phyloP scores from a whole-genome alignment of 2,888 invertebrate species.

The Diogma glabrata region DNA sequence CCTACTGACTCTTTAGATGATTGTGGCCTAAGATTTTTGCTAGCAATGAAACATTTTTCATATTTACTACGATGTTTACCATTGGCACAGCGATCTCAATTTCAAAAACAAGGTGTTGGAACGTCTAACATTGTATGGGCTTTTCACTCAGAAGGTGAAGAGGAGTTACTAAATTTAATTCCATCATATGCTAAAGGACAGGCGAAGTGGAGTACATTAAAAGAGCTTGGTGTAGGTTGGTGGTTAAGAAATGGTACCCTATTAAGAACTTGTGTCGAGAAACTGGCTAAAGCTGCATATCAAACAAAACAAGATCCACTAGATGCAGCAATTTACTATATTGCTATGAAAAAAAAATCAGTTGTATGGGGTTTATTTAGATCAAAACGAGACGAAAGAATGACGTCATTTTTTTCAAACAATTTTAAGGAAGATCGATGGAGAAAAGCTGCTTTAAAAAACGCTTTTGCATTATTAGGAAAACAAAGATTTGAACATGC shows the following conservation, averaged over 20 bases:
- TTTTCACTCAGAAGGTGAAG: constrained; percentile 96
- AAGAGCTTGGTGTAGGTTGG: constrained; percentile 89
- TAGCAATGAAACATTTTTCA: constrained; percentile 96
- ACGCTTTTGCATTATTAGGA: constrained; percentile 91
- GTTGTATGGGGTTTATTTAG: constrained; percentile 91
- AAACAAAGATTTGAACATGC: constrained; percentile 96
- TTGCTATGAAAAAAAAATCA: constrained; percentile 97
- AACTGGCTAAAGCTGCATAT: constrained; percentile 88
- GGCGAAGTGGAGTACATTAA: constrained; percentile 79
- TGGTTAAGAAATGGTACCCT: constrained; percentile 83
- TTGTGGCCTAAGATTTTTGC: constrained; percentile 88
- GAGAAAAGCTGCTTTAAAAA: constrained; percentile 95
- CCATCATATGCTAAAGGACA: constrained; percentile 79
- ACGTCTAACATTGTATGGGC: constrained; percentile 96
- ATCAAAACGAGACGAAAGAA: constrained; percentile 75
- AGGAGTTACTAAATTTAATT: constrained; percentile 80
- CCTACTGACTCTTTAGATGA: constrained; percentile 82
- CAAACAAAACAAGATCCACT: constrained; percentile 87
- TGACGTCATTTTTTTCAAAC: constrained; percentile 91
- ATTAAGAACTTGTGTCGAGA: constrained; percentile 76
- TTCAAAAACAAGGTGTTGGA: constrained; percentile 78
- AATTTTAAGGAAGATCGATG: constrained; percentile 89
- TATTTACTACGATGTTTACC: constrained; percentile 91
- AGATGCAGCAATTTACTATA: constrained; percentile 93
- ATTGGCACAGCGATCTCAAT: constrained; percentile 69